Percentiles rank a stretch among this genome's conserved stretches.
Evolutionary conservation across 2,113 vertebrate genomes (phyloP).

Genomic region (Prunella himalayana): DNA sequence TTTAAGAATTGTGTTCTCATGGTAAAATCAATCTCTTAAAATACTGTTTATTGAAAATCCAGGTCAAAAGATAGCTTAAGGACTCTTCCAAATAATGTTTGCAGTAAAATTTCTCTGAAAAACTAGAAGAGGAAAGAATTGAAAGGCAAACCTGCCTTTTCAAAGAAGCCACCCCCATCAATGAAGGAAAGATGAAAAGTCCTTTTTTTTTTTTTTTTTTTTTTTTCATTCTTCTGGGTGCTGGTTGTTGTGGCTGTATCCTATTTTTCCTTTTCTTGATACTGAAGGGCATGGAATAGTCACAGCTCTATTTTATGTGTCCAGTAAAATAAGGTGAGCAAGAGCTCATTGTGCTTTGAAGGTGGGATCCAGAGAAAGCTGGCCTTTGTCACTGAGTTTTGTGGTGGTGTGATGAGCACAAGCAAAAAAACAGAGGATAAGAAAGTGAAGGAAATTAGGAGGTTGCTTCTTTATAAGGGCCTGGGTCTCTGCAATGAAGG

Average conservation of each 20-base stretch:
- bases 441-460: neutral
- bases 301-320: neutral
- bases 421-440: neutral
- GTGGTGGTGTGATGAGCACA: neutral
- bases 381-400: neutral
- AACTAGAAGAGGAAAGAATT: neutral
- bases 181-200: neutral
- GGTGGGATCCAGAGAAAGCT: neutral
- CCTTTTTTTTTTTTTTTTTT: rapidly evolving
- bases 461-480: neutral
- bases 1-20: neutral
- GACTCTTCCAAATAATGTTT: neutral
- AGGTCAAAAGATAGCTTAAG: neutral
- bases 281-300: neutral
- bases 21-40: neutral
- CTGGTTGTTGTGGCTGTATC: neutral
- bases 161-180: neutral
- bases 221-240: neutral
- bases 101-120: neutral
- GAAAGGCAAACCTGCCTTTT: neutral
- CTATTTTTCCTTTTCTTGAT: neutral
- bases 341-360: neutral
- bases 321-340: neutral
- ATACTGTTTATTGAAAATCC: neutral
- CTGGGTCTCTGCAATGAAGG: neutral